phyloP scores from a whole-genome alignment of 2,888 invertebrate genomes.

The Tortrix viridana region DNA sequence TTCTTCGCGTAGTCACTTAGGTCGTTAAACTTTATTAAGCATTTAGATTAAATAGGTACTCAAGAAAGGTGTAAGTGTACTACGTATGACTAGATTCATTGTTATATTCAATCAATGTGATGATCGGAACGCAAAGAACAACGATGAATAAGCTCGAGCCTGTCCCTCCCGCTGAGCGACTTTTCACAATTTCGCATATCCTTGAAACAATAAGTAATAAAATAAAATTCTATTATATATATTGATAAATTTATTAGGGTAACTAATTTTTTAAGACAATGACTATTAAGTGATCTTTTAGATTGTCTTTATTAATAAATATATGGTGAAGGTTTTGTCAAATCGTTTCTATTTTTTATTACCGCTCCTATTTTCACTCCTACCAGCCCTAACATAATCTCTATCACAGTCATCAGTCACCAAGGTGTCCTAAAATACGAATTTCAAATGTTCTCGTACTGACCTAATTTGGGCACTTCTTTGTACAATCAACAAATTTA shows the following conservation, averaged over 20 bases:
- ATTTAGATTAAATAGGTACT: slow-evolving; percentile 79
- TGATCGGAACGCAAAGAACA: slow-evolving; percentile 73
- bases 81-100: slow-evolving; percentile 75
- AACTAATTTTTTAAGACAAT: slow-evolving; percentile 84
- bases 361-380: slow-evolving; percentile 30
- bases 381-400: background rate
- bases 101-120: slow-evolving; percentile 79
- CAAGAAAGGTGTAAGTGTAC: slow-evolving; percentile 73
- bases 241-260: slow-evolving; percentile 84
- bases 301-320: slow-evolving; percentile 85
- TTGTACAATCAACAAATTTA: too few species aligned
- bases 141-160: slow-evolving; percentile 72
- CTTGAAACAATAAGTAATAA: slow-evolving; percentile 84
- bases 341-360: slow-evolving; percentile 71
- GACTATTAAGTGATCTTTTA: slow-evolving; percentile 85
- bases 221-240: slow-evolving; percentile 76
- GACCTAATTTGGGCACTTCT: too few species aligned
- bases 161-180: slow-evolving; percentile 65
- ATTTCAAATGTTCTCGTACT: too few species aligned
- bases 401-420: too few species aligned
- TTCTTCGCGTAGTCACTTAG: slow-evolving; percentile 83
- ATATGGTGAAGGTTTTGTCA: slow-evolving; percentile 84
- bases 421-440: too few species aligned
- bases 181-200: slow-evolving; percentile 83
- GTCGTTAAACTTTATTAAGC: slow-evolving; percentile 71